These are phyloP conservation scores for Psophia crepitans DNA, from an alignment of 2,113 vertebrate species.

Conservation along the genomic window DNA sequence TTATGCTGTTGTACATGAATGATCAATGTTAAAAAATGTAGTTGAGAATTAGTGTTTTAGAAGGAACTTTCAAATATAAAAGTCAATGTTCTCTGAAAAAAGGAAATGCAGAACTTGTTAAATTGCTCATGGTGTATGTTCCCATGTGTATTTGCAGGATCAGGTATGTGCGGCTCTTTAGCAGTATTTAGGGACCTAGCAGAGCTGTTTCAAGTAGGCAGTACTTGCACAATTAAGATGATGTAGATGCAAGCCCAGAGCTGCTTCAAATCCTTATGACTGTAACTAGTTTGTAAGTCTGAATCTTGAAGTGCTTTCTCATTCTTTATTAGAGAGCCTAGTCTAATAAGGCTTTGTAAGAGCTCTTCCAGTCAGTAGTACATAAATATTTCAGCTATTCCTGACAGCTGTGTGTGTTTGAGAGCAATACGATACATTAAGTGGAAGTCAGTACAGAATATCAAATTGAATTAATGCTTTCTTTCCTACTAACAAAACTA, in stretches of 20 bases:
- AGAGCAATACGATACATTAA: neutral
- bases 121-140: neutral
- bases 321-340: neutral
- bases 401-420: neutral
- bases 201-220: neutral
- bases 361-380: neutral
- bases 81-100: neutral
- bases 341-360: neutral
- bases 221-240: neutral
- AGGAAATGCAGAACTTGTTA: neutral
- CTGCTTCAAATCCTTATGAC: neutral
- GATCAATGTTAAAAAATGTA: neutral
- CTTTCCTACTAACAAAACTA: neutral
- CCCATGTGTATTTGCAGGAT: neutral
- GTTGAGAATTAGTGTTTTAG: neutral
- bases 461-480: neutral
- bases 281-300: neutral
- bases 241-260: neutral
- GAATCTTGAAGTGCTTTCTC: neutral
- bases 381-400: neutral
- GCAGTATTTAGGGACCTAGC: neutral
- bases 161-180: neutral
- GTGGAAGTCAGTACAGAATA: neutral
- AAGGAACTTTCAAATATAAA: neutral
- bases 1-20: neutral